Base-by-base conservation (phyloP, 2,888 invertebrate species). In the Drosophila incognita region DNA sequence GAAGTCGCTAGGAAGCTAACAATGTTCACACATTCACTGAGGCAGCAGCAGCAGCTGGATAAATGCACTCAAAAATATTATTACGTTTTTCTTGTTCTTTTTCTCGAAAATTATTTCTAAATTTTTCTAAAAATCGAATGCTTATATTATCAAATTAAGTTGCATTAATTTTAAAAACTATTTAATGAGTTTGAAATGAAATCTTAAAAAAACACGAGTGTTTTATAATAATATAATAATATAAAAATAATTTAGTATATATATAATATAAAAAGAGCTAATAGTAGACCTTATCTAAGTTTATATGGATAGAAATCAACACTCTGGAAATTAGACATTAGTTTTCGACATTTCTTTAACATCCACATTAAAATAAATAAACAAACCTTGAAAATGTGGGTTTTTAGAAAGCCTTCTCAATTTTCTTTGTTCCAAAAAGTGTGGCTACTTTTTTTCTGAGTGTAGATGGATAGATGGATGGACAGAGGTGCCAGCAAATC, bases 21-120 rank as follows among this genome's bases (percentile, higher is more conserved):
- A 85, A 86, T 86, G 90, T 86, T 86, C 85, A 86, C 85, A 86
- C 85, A 86, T 86, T 86, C 85, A 87, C 82, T 63, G 27, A 57
- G 33, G 35, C 58, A 36, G 49, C 29, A 46, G 46, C 18, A 38
- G 27, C 18, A 29, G 21, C 57, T 57, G 21, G n/a, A 56, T 38
- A n/a, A 6, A 46, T 15, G 15, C 24, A 46, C 24, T 46, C 21
- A 21, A 46, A 24, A 24, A 15, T 24, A 15, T 46, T 24, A 15
- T 2, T 15, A 15, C 4, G 8, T 15, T 24, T 24, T 15, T 24
- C 0, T 15, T 46, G 15, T 8, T 15, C 8, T 24, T 15, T 0
- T 15, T 46, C 15, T 46, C 8, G 0, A 46, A 24, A 46, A 46
- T 46, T 24, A 24, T 46, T 24, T 46, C 0, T 46, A 24, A 3